Conservation (phyloP, 1,140 invertebrate genomes). For the Pristionchus pacificus region DNA sequence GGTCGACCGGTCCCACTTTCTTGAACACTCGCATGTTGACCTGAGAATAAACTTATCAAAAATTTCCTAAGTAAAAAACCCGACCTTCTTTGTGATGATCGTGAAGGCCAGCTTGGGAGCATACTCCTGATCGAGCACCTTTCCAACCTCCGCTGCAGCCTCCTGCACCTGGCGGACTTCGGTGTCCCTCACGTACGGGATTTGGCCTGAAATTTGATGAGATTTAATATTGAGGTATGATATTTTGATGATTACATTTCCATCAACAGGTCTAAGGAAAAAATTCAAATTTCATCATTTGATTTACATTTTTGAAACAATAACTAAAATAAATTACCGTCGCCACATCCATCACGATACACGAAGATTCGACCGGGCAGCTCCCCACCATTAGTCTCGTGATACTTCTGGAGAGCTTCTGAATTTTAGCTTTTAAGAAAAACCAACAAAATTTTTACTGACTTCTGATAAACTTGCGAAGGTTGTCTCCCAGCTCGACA, state of each 20-base stretch:
- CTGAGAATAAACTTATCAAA: not conserved
- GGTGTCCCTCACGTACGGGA: constrained; percentile 24
- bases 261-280: no score
- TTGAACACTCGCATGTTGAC: not conserved
- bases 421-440: constrained; percentile 1
- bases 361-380: constrained; percentile 18
- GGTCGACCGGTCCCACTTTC: not conserved
- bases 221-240: no score
- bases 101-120: constrained; percentile 22
- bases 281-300: no score
- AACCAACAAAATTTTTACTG: not conserved
- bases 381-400: constrained; percentile 2
- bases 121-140: not conserved
- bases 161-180: constrained; percentile 18
- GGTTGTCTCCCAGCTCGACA: constrained; percentile 23
- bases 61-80: not conserved
- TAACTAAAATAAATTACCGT: no score
- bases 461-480: constrained; percentile 25
- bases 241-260: no score
- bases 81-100: constrained; percentile 31
- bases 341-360: constrained; percentile 34
- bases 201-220: no score
- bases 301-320: no score
- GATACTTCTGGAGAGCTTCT: constrained; percentile 26
- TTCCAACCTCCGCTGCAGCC: constrained; percentile 14